These are phyloP conservation scores for Metallyticus violacea DNA, from an alignment of 2,888 invertebrate species.

Conservation along the genomic window DNA sequence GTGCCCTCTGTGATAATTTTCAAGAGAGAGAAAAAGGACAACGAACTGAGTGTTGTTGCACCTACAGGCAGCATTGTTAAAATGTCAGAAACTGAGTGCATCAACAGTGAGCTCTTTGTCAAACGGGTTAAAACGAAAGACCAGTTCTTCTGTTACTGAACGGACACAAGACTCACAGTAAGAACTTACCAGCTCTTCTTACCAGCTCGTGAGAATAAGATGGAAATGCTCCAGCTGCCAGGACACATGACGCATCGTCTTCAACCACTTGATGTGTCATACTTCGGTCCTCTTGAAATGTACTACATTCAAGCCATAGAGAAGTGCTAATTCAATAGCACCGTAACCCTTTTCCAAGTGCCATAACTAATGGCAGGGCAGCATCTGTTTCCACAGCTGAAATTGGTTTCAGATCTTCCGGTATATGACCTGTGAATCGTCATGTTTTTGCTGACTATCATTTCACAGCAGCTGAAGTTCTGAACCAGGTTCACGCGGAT, in stretches of 20 bases:
- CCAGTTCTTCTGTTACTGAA: slow-evolving; percentile 37
- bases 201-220: slow-evolving; percentile 35
- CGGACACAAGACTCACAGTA: slow-evolving; percentile 38
- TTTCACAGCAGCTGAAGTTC: slow-evolving; percentile 25
- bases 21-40: not conserved
- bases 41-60: not conserved
- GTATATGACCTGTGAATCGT: slow-evolving; percentile 17
- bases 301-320: slow-evolving; percentile 2
- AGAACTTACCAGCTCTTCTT: slow-evolving; percentile 36
- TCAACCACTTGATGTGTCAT: slow-evolving; percentile 36
- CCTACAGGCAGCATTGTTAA: not conserved
- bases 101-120: not conserved
- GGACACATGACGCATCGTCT: slow-evolving; percentile 37
- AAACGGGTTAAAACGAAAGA: not conserved
- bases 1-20: not conserved
- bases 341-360: not conserved
- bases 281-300: slow-evolving; percentile 2
- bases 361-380: slow-evolving; percentile 10
- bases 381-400: not conserved
- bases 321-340: not conserved
- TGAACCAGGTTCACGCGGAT: not conserved
- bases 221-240: slow-evolving; percentile 37
- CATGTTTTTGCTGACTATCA: slow-evolving; percentile 28
- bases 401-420: not conserved
- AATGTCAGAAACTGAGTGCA: slow-evolving; percentile 17